Evolutionary conservation across 2,888 invertebrate species (phyloP).

Genomic region (Creontiades dilutus): DNA sequence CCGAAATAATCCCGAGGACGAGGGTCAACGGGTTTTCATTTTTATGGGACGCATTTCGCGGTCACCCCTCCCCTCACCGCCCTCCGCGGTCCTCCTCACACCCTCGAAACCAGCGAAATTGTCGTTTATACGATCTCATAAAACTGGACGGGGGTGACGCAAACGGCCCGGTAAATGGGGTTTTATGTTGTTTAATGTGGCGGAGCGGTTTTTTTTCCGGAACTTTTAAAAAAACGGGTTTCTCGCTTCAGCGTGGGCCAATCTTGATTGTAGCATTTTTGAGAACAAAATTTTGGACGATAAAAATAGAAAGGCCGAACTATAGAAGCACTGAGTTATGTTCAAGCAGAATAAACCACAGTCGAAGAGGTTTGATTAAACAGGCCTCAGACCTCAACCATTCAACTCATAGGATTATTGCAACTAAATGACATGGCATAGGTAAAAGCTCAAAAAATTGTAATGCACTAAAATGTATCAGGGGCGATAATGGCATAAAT

Average conservation of each 20-base stretch:
- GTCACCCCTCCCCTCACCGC: neutral
- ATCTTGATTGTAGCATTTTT: neutral
- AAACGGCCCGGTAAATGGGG: slow-evolving; percentile 13
- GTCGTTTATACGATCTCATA: slow-evolving; percentile 16
- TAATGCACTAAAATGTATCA: no score
- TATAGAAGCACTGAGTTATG: no score
- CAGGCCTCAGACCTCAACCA: no score
- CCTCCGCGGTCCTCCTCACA: no score
- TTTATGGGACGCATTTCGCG: slow-evolving; percentile 1
- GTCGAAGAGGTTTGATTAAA: no score
- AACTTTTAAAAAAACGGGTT: neutral
- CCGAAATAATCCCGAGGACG: neutral
- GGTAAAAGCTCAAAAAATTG: no score
- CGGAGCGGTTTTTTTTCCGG: neutral
- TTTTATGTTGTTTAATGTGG: slow-evolving; percentile 15
- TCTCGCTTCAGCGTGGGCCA: neutral
- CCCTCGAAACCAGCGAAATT: neutral
- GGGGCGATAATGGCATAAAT: no score
- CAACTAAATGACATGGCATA: no score
- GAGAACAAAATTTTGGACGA: neutral
- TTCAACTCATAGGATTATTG: no score
- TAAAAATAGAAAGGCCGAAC: no score
- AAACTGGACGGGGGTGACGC: neutral
- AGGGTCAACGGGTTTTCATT: slow-evolving; percentile 5
- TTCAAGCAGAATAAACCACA: no score